Conservation (phyloP, 2,113 vertebrate genomes). For the Rhineura floridana region DNA sequence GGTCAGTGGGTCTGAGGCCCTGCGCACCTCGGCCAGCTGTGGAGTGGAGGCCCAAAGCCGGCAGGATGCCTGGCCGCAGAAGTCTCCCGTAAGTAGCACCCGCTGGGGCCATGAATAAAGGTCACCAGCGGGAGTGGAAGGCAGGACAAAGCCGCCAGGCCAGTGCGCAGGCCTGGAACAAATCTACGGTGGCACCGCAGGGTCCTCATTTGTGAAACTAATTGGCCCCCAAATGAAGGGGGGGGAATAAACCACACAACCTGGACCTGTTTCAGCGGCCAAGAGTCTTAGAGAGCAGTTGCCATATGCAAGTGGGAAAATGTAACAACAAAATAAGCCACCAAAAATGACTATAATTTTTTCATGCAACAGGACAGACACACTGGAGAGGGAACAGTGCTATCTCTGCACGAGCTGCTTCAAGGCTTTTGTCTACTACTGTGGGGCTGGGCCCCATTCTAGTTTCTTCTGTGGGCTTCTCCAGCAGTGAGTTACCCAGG, state of each 20-base stretch:
- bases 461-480: background rate
- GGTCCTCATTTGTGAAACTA: constrained; percentile 84
- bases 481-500: no score
- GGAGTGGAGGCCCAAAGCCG: constrained; percentile 65
- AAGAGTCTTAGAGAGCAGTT: constrained; percentile 11
- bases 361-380: background rate
- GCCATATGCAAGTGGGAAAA: background rate
- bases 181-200: constrained; percentile 79
- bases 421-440: no score
- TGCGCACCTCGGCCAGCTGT: constrained; percentile 78
- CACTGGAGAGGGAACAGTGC: no score
- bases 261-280: constrained; percentile 52
- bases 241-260: background rate
- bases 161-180: constrained; percentile 79
- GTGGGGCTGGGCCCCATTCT: no score
- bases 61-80: constrained; percentile 74
- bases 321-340: no score
- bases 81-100: constrained; percentile 76
- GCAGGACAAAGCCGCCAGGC: constrained; percentile 77
- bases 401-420: no score
- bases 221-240: constrained; percentile 78
- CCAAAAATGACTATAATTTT: background rate
- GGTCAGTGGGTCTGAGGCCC: constrained; percentile 80
- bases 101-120: constrained; percentile 77
- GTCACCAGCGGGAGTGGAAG: constrained; percentile 69